These are phyloP conservation scores for Tenrec ecaudatus DNA, from an alignment of 2,113 vertebrate species.

Conservation along the genomic window DNA sequence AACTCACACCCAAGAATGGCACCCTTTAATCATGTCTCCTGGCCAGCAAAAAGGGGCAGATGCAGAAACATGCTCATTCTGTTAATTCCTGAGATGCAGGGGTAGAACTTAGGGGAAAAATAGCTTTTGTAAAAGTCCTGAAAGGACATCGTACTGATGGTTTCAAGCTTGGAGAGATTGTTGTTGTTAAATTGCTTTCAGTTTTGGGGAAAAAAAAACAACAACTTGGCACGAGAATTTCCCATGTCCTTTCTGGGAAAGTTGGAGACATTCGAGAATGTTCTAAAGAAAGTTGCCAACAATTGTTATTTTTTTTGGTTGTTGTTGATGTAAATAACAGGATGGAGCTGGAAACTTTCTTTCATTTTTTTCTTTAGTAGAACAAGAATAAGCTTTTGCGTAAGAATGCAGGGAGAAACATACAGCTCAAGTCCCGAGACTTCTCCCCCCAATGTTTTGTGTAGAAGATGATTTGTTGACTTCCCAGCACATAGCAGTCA, in stretches of 20 bases:
- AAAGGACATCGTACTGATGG: background rate
- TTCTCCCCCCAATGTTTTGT: background rate
- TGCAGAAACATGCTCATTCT: background rate
- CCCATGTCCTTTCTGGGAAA: constrained; percentile 46
- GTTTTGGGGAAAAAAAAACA: constrained; percentile 46
- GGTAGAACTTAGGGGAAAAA: background rate
- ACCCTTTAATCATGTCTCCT: constrained; percentile 48
- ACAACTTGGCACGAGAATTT: background rate
- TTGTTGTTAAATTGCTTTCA: constrained; percentile 47
- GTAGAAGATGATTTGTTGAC: background rate
- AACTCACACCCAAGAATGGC: constrained; percentile 63
- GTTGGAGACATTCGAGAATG: background rate
- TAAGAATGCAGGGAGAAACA: background rate
- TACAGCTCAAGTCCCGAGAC: background rate
- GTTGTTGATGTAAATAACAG: background rate
- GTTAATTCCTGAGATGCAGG: background rate
- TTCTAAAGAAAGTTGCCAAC: background rate
- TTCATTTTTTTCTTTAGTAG: background rate
- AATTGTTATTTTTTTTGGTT: background rate
- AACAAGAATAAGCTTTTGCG: background rate
- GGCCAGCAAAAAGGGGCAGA: background rate
- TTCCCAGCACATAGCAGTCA: background rate
- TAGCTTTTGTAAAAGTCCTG: background rate
- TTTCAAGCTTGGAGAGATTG: background rate
- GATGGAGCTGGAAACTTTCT: background rate